Base-by-base conservation (phyloP, 2,797 vertebrate species). In the Myotis pilosus region DNA sequence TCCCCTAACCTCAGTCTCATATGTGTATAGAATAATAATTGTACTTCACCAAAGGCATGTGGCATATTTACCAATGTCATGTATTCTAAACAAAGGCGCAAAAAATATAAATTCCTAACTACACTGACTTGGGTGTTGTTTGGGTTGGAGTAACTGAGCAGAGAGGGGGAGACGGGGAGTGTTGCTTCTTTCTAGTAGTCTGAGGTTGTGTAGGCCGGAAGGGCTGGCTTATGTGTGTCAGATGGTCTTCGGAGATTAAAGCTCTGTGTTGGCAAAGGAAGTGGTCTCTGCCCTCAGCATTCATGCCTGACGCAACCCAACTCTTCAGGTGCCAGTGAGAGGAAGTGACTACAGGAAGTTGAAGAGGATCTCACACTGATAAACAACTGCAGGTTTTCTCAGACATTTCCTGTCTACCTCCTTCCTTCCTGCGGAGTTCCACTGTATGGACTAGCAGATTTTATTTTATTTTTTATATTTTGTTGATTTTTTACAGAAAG, bases 11-110 rank as follows among this genome's bases (percentile, higher is more conserved):
- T 88, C 30, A 19, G 13, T 76, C 94, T 96, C 94, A 81, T 51
- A 64, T 93, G 84, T 92, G 93, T 96, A 79, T 60, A 87, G 75
- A 95, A 51, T 95, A 90, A 62, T 86, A 87, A 92, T 81, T 96
- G 95, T 95, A 74, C 44, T 95, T 96, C 86, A 94, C 86, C 94
- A 92, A 95, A 96, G 96, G 97, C 97, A 97, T 97, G 97, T 96
- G 87, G 94, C 89, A 49, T 71, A 96, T 79, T 78, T 88, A 95
- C 86, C 88, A 57, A 84, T 89, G 87, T 96, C 94, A 83, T 97
- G 96, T 97, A 97, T 94, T 96, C 94, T 82, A 72, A 92, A 92
- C 57, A 79, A 94, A 96, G 85, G 94, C 79, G 93, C 79, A 81
- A 95, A 97, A 96, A 97, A 97, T 96, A 97, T 74, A 97, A 60